Evolutionary conservation across 2,888 invertebrate species (phyloP).

Genomic region (Calliphora vomitoria): DNA sequence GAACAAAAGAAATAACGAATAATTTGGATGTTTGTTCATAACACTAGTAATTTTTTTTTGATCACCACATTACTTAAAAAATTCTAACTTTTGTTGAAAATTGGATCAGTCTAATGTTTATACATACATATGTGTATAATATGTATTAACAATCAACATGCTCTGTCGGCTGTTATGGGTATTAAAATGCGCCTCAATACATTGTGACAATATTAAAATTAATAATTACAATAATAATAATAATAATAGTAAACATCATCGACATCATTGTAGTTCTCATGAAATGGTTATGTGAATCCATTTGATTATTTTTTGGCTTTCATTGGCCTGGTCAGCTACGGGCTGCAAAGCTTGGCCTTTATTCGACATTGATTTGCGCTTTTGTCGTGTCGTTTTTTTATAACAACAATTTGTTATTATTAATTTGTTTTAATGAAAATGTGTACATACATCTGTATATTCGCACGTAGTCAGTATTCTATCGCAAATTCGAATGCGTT

Average conservation of each 20-base stretch:
- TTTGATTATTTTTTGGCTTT: slow-evolving; percentile 50
- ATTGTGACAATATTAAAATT: slow-evolving; percentile 80
- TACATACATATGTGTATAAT: neutral
- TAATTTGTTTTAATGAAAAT: neutral
- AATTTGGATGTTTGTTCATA: neutral
- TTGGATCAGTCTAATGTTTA: slow-evolving; percentile 19
- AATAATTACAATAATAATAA: slow-evolving; percentile 75
- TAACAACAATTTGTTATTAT: slow-evolving; percentile 46
- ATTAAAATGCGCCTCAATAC: slow-evolving; percentile 80
- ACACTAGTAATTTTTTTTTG: neutral
- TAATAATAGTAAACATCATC: slow-evolving; percentile 59
- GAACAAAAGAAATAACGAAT: too few relatives aligned
- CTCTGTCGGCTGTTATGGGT: slow-evolving; percentile 78
- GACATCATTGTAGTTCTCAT: slow-evolving; percentile 29
- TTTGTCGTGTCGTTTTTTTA: slow-evolving; percentile 66
- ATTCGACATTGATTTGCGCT: slow-evolving; percentile 74
- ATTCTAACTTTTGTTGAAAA: neutral
- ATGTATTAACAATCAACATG: slow-evolving; percentile 73
- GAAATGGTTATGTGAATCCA: slow-evolving; percentile 48
- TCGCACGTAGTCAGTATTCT: neutral
- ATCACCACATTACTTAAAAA: neutral
- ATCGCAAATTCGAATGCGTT: neutral
- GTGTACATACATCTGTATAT: neutral
- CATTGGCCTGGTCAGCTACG: slow-evolving; percentile 24
- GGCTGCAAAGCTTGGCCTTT: slow-evolving; percentile 47